phyloP scores from a whole-genome alignment of 2,113 vertebrate genomes.

The Delphinapterus leucas region DNA sequence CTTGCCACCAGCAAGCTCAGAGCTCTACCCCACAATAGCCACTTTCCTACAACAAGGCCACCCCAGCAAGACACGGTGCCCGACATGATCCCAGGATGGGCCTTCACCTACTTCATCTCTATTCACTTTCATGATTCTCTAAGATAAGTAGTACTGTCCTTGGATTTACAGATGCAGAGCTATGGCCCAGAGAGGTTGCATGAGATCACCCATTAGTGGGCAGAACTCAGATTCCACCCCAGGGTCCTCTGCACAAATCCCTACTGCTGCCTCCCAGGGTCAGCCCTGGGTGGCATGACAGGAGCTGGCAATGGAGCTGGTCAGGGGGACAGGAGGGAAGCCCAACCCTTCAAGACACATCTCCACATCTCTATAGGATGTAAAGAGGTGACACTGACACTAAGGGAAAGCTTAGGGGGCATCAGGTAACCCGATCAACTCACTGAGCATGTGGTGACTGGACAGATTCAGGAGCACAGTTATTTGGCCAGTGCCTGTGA shows the following conservation, averaged over 20 bases:
- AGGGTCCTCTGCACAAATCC: background rate
- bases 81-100: background rate
- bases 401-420: background rate
- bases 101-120: background rate
- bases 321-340: background rate
- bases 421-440: background rate
- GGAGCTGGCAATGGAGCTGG: background rate
- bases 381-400: background rate
- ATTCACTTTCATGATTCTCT: background rate
- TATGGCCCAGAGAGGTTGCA: background rate
- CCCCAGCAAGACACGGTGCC: background rate
- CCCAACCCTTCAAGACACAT: background rate
- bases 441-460: fast-evolving
- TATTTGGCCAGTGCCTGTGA: background rate
- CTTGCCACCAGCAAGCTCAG: background rate
- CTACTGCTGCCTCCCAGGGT: background rate
- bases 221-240: background rate
- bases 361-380: background rate
- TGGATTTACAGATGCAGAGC: background rate
- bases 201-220: background rate
- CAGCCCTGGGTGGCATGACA: background rate
- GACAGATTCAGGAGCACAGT: background rate
- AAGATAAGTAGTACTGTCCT: background rate
- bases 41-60: background rate
- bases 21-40: background rate